These are phyloP conservation scores for Zaprionus gabonicus DNA, from an alignment of 1,140 invertebrate species.

Conservation along the genomic window DNA sequence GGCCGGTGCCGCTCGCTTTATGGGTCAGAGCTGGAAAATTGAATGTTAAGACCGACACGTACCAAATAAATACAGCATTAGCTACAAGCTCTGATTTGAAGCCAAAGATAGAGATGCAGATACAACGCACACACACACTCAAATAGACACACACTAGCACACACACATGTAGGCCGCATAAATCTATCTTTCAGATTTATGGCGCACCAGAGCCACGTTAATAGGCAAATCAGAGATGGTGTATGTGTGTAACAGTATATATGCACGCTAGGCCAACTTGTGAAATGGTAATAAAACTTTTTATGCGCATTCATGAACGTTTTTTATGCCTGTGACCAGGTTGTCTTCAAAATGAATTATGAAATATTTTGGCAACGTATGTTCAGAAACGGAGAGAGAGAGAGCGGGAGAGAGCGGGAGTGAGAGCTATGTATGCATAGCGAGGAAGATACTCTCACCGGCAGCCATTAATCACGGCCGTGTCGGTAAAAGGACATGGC, in stretches of 20 bases:
- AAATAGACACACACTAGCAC: conserved; percentile 4
- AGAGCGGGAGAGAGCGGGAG: background rate
- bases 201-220: conserved; percentile 70
- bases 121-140: background rate
- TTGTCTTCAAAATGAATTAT: conserved; percentile 64
- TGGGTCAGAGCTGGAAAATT: conserved; percentile 52
- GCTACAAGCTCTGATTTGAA: conserved; percentile 1
- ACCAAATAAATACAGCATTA: conserved; percentile 34
- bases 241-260: conserved; percentile 18
- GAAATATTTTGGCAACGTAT: conserved; percentile 71
- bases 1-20: conserved; percentile 21
- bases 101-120: conserved; percentile 4
- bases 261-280: conserved; percentile 40
- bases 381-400: conserved; percentile 22
- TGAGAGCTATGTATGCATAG: background rate
- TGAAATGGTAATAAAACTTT: conserved; percentile 76
- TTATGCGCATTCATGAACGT: conserved; percentile 60
- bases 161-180: conserved; percentile 48
- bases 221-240: conserved; percentile 69
- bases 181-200: conserved; percentile 73
- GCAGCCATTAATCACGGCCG: conserved; percentile 59
- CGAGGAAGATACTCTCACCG: conserved; percentile 22
- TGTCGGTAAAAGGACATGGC: conserved; percentile 63
- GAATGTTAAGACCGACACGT: conserved; percentile 66
- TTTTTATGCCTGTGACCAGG: conserved; percentile 62